phyloP scores from a whole-genome alignment of 2,113 vertebrate species.

The Melanocharis versteri region DNA sequence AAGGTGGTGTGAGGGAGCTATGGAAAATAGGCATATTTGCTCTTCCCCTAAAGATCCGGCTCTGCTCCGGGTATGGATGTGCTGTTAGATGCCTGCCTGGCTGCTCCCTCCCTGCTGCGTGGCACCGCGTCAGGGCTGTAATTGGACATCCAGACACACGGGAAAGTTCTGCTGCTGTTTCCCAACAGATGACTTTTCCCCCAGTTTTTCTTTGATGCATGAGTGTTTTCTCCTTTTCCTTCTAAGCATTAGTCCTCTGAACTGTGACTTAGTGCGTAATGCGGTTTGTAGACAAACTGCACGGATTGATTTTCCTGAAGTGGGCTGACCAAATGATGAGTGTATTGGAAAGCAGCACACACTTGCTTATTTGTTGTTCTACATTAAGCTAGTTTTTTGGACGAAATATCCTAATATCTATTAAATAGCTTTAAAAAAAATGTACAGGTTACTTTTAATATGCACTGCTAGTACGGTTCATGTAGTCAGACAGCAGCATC shows the following conservation, averaged over 20 bases:
- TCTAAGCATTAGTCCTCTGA: not conserved
- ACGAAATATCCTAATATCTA: not conserved
- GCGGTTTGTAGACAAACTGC: not conserved
- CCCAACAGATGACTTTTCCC: not conserved
- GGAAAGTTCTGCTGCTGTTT: not conserved
- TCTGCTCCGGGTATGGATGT: accelerated
- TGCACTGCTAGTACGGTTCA: not conserved
- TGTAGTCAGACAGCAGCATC: not conserved
- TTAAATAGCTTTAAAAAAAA: not conserved
- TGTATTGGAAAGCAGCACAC: not conserved
- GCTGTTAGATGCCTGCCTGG: accelerated
- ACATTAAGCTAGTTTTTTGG: not conserved
- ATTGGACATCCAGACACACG: accelerated
- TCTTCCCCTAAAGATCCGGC: not conserved
- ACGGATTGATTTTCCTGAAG: constrained; percentile 40
- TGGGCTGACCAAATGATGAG: constrained; percentile 27
- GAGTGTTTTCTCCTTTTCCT: not conserved
- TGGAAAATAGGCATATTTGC: not conserved
- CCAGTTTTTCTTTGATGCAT: not conserved
- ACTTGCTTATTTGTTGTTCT: constrained; percentile 1
- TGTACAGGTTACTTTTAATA: not conserved
- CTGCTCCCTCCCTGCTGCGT: not conserved
- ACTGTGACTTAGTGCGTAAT: not conserved
- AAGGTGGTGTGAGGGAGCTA: not conserved
- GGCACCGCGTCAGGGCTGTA: accelerated